A percentile compares a stretch with the other conserved stretches of the same genome.
phyloP scores from a whole-genome alignment of 2,797 vertebrate genomes.

The Poeciliopsis infans region DNA sequence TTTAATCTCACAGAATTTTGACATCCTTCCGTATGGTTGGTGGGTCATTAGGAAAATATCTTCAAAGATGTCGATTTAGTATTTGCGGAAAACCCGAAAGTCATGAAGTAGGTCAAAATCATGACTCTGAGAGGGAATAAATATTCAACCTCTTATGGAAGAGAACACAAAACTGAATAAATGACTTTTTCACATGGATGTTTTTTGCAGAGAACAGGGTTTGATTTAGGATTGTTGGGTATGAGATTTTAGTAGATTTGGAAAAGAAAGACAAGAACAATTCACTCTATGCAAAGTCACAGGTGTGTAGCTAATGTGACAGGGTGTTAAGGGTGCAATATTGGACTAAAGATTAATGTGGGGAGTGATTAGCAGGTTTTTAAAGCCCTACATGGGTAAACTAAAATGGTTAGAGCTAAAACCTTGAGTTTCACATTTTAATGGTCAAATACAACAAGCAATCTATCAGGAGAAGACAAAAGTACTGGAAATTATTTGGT shows the following conservation, averaged over 20 bases:
- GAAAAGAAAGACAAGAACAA: conserved; percentile 44
- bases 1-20: conserved; percentile 26
- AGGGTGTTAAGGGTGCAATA: conserved; percentile 37
- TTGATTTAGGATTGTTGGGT: conserved; percentile 35
- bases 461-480: conserved; percentile 52
- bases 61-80: background rate
- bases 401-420: conserved; percentile 38
- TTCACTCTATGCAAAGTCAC: conserved; percentile 48
- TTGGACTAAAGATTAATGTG: conserved; percentile 47
- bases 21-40: background rate
- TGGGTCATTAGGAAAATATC: conserved; percentile 14
- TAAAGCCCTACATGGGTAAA: conserved; percentile 58
- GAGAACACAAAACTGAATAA: conserved; percentile 9
- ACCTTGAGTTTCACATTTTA: conserved; percentile 7
- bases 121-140: background rate
- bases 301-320: conserved; percentile 38
- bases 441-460: conserved; percentile 48
- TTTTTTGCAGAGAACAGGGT: conserved; percentile 67
- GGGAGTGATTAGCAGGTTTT: conserved; percentile 41
- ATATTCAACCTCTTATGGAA: background rate
- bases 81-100: background rate
- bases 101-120: background rate
- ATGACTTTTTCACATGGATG: conserved; percentile 58
- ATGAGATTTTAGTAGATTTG: conserved; percentile 55
- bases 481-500: conserved; percentile 31